Conservation (phyloP, 2,113 vertebrate genomes). For the Melanerpes aurifrons region DNA sequence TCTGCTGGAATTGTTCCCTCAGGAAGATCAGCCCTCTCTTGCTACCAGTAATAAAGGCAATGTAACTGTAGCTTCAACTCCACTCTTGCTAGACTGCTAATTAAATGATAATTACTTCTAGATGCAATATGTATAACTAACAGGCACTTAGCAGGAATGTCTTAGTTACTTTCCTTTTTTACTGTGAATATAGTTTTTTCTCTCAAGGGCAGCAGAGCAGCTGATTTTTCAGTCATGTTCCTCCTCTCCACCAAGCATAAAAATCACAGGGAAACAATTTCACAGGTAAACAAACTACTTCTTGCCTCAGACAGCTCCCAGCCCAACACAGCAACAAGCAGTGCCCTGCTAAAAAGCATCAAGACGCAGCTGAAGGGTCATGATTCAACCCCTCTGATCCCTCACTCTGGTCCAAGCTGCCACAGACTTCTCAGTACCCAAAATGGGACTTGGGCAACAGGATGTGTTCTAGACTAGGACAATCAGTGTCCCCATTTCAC, state of each 20-base stretch:
- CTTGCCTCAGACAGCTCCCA: background rate
- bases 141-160: slow-evolving; percentile 27
- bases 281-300: background rate
- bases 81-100: slow-evolving; percentile 43
- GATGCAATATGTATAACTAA: slow-evolving; percentile 51
- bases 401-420: background rate
- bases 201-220: background rate
- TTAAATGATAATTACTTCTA: slow-evolving; percentile 57
- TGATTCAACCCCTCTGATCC: background rate
- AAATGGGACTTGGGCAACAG: background rate
- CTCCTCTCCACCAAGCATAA: background rate
- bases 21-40: background rate
- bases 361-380: background rate
- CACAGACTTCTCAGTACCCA: background rate
- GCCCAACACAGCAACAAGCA: background rate
- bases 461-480: background rate
- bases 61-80: background rate
- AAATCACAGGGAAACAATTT: background rate
- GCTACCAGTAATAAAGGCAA: background rate
- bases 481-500: background rate
- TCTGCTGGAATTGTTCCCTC: background rate
- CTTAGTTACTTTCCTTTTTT: slow-evolving; percentile 41
- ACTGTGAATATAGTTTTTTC: background rate
- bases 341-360: fast-evolving
- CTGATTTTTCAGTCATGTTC: background rate